These are phyloP conservation scores for Itoplectis maculator DNA, from an alignment of 2,888 invertebrate genomes.

Conservation along the genomic window DNA sequence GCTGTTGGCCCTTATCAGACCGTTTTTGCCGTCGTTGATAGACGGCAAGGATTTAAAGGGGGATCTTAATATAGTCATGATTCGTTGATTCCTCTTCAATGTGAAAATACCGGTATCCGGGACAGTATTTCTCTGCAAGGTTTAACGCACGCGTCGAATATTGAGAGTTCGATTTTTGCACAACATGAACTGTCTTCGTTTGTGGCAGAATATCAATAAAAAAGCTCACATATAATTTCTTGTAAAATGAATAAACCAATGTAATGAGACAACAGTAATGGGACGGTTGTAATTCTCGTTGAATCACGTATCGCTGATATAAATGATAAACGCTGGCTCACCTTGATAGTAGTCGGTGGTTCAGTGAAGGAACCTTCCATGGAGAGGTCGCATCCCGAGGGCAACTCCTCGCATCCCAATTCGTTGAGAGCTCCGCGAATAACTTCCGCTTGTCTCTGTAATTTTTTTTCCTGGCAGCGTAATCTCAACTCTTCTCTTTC, in stretches of 20 bases:
- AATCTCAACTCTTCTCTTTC: slow-evolving; percentile 90
- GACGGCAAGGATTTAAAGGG: slow-evolving; percentile 83
- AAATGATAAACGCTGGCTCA: slow-evolving; percentile 63
- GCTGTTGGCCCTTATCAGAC: slow-evolving; percentile 81
- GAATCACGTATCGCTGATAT: neutral
- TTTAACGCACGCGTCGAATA: slow-evolving; percentile 64
- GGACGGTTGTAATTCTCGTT: neutral
- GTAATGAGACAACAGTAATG: no score
- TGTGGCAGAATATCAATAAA: neutral
- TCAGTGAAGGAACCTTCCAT: slow-evolving; percentile 83
- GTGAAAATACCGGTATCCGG: slow-evolving; percentile 82
- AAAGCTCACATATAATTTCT: neutral
- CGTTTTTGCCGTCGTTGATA: slow-evolving; percentile 80
- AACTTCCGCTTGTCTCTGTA: slow-evolving; percentile 92
- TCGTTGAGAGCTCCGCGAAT: slow-evolving; percentile 94
- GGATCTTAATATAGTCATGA: slow-evolving; percentile 80
- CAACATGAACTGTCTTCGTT: neutral
- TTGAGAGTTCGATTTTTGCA: no score
- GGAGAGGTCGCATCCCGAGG: slow-evolving; percentile 92
- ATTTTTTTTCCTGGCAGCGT: slow-evolving; percentile 93
- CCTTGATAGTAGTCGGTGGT: slow-evolving; percentile 79
- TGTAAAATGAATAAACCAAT: neutral
- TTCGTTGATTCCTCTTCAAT: slow-evolving; percentile 81
- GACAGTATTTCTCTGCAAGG: slow-evolving; percentile 81
- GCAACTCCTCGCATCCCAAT: slow-evolving; percentile 94